Conservation (phyloP, 1,140 invertebrate genomes). For the Drosophila novamexicana region DNA sequence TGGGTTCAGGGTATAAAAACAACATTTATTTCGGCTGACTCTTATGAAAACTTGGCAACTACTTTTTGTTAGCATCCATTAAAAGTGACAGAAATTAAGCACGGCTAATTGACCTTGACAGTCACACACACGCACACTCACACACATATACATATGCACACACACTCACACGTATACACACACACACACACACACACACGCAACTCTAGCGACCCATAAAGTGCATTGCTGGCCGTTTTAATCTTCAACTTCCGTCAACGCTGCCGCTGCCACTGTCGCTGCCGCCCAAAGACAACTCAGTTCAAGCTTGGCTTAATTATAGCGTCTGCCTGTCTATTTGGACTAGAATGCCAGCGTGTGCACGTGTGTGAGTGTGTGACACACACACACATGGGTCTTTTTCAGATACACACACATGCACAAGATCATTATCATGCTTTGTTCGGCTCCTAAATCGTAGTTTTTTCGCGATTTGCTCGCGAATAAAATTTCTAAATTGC, state of each 20-base stretch:
- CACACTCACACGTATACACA: background rate
- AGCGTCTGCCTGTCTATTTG: constrained; percentile 24
- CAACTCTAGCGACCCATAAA: constrained; percentile 60
- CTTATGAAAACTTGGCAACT: background rate
- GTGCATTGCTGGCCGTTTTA: constrained; percentile 66
- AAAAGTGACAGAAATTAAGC: constrained; percentile 66
- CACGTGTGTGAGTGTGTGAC: background rate
- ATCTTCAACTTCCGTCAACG: constrained; percentile 68
- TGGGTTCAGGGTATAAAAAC: background rate
- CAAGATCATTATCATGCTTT: constrained; percentile 58
- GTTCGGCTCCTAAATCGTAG: constrained; percentile 27
- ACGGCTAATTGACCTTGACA: constrained; percentile 72
- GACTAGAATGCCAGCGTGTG: background rate
- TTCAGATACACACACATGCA: constrained; percentile 19
- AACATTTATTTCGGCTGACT: constrained; percentile 2
- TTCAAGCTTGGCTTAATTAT: constrained; percentile 52
- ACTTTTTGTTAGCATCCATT: constrained; percentile 33
- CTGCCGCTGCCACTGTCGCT: constrained; percentile 24
- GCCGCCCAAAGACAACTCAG: constrained; percentile 45
- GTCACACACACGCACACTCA: constrained; percentile 31
- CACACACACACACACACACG: constrained; percentile 6
- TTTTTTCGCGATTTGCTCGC: constrained; percentile 20
- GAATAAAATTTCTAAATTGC: constrained; percentile 53
- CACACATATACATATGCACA: background rate
- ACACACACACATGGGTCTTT: background rate